phyloP scores from a whole-genome alignment of 2,888 invertebrate species.

The Brenthis daphne region DNA sequence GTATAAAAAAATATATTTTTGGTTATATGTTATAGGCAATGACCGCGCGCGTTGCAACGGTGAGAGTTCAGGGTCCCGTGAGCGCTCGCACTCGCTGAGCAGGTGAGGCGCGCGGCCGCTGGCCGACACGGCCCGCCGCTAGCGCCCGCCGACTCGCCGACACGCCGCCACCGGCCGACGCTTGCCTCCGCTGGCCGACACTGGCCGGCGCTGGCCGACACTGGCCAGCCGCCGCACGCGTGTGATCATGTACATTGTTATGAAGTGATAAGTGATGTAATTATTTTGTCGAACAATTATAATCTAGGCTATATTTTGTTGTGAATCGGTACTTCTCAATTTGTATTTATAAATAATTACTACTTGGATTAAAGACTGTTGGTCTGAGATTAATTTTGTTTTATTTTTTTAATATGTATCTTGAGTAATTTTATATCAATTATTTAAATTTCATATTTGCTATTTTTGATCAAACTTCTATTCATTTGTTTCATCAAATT shows the following conservation, averaged over 20 bases:
- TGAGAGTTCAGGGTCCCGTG: conserved; percentile 63
- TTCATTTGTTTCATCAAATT: no score
- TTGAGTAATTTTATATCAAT: neutral
- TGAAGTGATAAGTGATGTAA: conserved; percentile 78
- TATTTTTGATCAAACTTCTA: no score
- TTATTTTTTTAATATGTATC: conserved; percentile 45
- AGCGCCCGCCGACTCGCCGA: conserved; percentile 34
- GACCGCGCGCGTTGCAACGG: conserved; percentile 72
- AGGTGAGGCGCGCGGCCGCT: conserved; percentile 80
- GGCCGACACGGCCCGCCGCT: conserved; percentile 35
- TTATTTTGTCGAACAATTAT: conserved; percentile 73
- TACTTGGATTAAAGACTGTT: conserved; percentile 79
- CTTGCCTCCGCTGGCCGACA: conserved; percentile 25
- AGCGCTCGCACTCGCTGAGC: conserved; percentile 85
- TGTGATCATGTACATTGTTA: conserved; percentile 65
- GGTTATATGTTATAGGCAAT: conserved; percentile 61
- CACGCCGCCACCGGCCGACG: conserved; percentile 24
- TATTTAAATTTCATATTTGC: no score
- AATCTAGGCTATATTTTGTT: conserved; percentile 78
- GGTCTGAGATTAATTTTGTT: conserved; percentile 58
- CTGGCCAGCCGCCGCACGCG: conserved; percentile 30
- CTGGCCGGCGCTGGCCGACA: conserved; percentile 25
- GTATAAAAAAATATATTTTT: neutral
- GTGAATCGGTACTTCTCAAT: conserved; percentile 81
- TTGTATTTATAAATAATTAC: conserved; percentile 78